Conservation (phyloP, 2,888 invertebrate species). For the Sinentomon sp. region DNA sequence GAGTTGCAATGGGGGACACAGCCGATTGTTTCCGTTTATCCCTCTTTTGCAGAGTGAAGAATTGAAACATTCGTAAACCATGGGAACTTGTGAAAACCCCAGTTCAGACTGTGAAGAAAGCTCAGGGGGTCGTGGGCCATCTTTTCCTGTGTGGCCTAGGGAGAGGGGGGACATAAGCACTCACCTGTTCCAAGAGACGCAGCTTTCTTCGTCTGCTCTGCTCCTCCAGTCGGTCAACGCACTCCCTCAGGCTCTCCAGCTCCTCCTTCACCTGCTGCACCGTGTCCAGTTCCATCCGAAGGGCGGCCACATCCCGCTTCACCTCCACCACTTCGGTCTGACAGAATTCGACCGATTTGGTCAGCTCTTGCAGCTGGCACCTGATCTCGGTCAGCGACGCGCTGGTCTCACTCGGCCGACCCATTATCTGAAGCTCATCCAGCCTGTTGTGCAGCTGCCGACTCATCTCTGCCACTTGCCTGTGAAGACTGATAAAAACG, state of each 20-base stretch:
- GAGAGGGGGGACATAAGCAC: no score
- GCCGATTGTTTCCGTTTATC: no score
- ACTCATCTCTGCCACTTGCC: no score
- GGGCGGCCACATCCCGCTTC: conserved; percentile 80
- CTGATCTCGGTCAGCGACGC: conserved; percentile 80
- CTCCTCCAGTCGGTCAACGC: conserved; percentile 72
- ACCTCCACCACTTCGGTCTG: conserved; percentile 76
- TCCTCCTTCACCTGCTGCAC: conserved; percentile 86
- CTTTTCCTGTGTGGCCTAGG: no score
- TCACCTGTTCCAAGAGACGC: conserved; percentile 76
- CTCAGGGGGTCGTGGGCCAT: no score
- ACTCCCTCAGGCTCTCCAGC: conserved; percentile 71
- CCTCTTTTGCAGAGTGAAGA: no score
- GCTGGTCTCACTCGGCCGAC: conserved; percentile 73
- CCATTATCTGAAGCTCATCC: conserved; percentile 66
- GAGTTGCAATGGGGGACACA: no score
- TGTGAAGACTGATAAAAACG: no score
- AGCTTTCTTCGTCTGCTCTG: conserved; percentile 70
- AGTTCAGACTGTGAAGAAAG: no score
- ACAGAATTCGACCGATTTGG: conserved; percentile 79
- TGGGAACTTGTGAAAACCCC: no score
- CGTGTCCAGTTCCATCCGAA: conserved; percentile 75
- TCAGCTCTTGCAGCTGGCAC: conserved; percentile 70
- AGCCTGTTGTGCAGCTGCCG: no score
- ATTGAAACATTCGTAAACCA: no score